Percentiles rank a stretch among this genome's conserved stretches.
These are phyloP conservation scores for Carollia perspicillata DNA, from an alignment of 2,113 vertebrate genomes.

Conservation along the genomic window DNA sequence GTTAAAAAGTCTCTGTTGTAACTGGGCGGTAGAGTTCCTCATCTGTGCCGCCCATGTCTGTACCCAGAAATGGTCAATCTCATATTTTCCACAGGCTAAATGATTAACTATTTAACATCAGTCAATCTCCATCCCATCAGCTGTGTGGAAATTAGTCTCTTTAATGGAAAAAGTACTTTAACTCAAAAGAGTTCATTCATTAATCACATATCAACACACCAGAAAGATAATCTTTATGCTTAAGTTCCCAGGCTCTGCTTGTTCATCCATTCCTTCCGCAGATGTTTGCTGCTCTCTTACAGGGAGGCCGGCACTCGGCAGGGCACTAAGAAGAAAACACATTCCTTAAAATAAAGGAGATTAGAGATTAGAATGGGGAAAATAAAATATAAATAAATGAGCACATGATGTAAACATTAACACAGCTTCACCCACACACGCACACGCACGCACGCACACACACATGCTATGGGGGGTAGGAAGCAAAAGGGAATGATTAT, in stretches of 20 bases:
- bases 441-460: background rate
- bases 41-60: background rate
- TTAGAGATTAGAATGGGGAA: background rate
- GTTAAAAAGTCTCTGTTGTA: constrained; percentile 31
- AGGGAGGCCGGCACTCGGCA: background rate
- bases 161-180: constrained; percentile 62
- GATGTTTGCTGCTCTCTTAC: background rate
- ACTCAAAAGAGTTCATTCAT: constrained; percentile 61
- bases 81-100: constrained; percentile 34
- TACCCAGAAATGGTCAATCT: background rate
- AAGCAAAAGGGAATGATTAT: background rate
- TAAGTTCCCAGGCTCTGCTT: background rate
- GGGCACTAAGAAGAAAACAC: background rate
- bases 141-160: constrained; percentile 59
- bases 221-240: constrained; percentile 60
- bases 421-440: background rate
- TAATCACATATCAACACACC: constrained; percentile 56
- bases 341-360: background rate
- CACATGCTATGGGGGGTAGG: background rate
- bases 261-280: background rate
- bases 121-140: constrained; percentile 55
- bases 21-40: constrained; percentile 25
- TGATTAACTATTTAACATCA: constrained; percentile 61
- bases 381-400: background rate
- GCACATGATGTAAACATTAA: constrained; percentile 31